Conservation (phyloP, 2,888 invertebrate genomes). For the Scrobipalpa costella region DNA sequence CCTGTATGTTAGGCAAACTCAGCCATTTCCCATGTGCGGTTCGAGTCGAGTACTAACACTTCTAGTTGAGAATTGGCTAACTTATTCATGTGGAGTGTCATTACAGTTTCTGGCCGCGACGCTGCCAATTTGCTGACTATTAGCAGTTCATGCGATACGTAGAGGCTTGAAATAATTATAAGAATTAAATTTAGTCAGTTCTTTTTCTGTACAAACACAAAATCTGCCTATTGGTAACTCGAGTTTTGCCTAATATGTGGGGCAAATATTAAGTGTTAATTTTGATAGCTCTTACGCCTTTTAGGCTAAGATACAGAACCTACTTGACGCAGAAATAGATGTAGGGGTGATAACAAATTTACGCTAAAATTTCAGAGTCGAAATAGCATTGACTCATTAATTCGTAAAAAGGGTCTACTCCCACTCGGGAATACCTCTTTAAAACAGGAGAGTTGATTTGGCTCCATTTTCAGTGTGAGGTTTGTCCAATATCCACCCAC, state of each 20-base stretch:
- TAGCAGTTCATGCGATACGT: conserved; percentile 20
- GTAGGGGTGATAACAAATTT: no score
- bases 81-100: conserved; percentile 27
- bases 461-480: no score
- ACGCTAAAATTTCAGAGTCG: conserved; percentile 34
- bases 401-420: conserved; percentile 27
- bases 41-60: not conserved
- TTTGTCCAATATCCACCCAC: no score
- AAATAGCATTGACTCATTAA: conserved; percentile 42
- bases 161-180: not conserved
- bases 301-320: no score
- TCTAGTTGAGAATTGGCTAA: conserved; percentile 23
- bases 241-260: no score
- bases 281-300: no score
- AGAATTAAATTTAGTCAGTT: no score
- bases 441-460: conserved; percentile 46
- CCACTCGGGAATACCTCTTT: conserved; percentile 40
- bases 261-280: conserved; percentile 18
- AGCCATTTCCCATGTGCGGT: not conserved
- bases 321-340: no score
- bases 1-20: not conserved
- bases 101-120: conserved; percentile 19
- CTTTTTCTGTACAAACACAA: no score
- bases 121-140: conserved; percentile 31
- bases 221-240: no score